These are phyloP conservation scores for Neogobius melanostomus DNA, from an alignment of 2,113 vertebrate species.

Conservation along the genomic window DNA sequence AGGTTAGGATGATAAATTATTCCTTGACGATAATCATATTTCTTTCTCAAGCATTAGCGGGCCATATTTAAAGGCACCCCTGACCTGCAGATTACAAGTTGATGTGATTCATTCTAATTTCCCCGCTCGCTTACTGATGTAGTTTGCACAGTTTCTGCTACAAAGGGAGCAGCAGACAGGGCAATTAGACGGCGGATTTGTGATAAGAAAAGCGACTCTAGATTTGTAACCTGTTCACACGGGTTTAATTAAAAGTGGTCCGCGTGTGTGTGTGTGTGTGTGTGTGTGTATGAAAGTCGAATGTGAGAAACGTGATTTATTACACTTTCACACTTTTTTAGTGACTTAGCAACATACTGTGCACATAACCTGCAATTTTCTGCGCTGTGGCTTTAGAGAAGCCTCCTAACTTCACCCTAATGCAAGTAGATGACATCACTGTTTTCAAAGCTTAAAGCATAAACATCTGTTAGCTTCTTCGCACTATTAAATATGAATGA, in stretches of 20 bases:
- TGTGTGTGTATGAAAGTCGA: neutral
- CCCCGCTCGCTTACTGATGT: constrained; percentile 44
- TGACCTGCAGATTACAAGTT: constrained; percentile 38
- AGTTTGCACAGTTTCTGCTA: constrained; percentile 23
- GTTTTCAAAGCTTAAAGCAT: constrained; percentile 11
- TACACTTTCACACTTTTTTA: constrained; percentile 12
- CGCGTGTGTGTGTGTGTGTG: constrained; percentile 4
- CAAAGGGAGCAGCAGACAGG: constrained; percentile 45
- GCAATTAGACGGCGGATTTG: constrained; percentile 47
- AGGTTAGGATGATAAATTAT: constrained; percentile 24
- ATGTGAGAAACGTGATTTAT: constrained; percentile 42
- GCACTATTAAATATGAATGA: neutral
- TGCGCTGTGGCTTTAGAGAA: too few relatives aligned
- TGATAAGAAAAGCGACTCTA: constrained; percentile 47
- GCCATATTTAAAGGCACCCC: constrained; percentile 41
- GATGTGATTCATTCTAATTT: constrained; percentile 44
- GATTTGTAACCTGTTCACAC: constrained; percentile 52
- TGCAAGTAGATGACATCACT: constrained; percentile 1
- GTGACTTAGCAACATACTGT: too few relatives aligned
- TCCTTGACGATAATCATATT: constrained; percentile 28
- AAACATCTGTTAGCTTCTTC: constrained; percentile 43
- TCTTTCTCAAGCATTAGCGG: constrained; percentile 24
- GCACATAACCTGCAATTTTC: too few relatives aligned
- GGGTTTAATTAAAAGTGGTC: constrained; percentile 55
- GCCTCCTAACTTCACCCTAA: constrained; percentile 4